Conservation (phyloP, 53 echinoderm and acorn worm genomes). For the Zoroaster sp. region DNA sequence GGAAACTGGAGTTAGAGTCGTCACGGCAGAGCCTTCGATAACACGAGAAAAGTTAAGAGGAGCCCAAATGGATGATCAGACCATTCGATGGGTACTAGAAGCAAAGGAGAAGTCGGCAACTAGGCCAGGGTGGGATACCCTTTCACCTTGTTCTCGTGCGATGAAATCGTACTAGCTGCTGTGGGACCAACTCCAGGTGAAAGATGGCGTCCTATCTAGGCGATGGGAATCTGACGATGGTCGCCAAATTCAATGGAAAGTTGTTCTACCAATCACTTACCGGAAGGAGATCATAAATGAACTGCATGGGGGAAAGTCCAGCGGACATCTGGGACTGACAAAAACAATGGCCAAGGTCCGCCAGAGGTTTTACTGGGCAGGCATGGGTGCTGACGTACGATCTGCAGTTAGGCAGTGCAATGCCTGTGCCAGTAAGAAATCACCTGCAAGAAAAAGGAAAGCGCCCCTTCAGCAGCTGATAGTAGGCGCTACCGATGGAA, state of each 20-base stretch:
- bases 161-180: constrained; percentile 4
- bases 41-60: background rate
- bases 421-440: constrained; percentile 32
- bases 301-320: constrained; percentile 14
- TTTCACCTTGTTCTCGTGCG: background rate
- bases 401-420: constrained; percentile 20
- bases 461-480: constrained; percentile 28
- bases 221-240: constrained; percentile 41
- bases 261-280: background rate
- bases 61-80: background rate
- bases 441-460: constrained; percentile 6
- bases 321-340: constrained; percentile 6
- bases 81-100: background rate
- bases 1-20: too few relatives aligned
- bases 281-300: background rate
- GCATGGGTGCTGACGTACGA: background rate
- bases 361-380: constrained; percentile 26
- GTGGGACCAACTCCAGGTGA: constrained; percentile 24
- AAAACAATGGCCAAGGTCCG: constrained; percentile 21
- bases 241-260: background rate
- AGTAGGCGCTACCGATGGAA: constrained; percentile 14
- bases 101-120: background rate
- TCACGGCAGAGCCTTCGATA: too few relatives aligned
- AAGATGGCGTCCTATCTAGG: background rate
- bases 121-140: background rate